Percentiles rank a stretch among this genome's conserved stretches.
These are phyloP conservation scores for Macaca mulatta DNA, from an alignment of 2,113 vertebrate species.

Conservation along the genomic window DNA sequence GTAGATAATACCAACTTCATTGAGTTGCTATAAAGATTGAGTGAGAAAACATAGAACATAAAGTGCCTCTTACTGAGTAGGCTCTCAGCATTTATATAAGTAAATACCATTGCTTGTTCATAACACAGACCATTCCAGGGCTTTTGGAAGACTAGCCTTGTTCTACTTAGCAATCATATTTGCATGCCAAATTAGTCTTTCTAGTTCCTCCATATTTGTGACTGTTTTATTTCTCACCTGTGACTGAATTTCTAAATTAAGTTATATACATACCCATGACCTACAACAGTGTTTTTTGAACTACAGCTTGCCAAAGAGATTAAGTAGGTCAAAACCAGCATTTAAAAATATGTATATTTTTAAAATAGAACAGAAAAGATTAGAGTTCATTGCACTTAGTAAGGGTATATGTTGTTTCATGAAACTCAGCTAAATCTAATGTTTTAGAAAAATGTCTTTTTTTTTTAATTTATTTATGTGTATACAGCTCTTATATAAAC, in stretches of 20 bases:
- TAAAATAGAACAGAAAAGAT: not conserved
- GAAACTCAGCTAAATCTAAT: conserved; percentile 25
- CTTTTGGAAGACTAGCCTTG: not conserved
- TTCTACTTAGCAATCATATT: not conserved
- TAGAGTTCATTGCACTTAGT: not conserved
- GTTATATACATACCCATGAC: not conserved
- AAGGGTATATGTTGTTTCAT: not conserved
- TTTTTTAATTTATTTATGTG: not conserved
- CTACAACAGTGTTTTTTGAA: conserved; percentile 22
- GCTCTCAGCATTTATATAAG: not conserved
- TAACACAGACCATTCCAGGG: not conserved
- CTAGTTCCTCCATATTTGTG: not conserved
- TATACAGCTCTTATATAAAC: not conserved
- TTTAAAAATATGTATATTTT: not conserved
- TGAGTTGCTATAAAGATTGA: not conserved
- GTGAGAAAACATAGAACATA: not conserved
- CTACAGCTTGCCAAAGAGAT: not conserved
- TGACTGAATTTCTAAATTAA: conserved; percentile 10
- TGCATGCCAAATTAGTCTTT: not conserved
- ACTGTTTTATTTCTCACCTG: conserved; percentile 31
- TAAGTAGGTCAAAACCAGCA: not conserved
- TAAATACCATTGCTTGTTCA: not conserved
- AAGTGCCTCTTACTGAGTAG: not conserved
- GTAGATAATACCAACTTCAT: not conserved
- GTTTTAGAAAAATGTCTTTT: not conserved